phyloP scores from a whole-genome alignment of 2,113 vertebrate species.

The Anthoscopus minutus region DNA sequence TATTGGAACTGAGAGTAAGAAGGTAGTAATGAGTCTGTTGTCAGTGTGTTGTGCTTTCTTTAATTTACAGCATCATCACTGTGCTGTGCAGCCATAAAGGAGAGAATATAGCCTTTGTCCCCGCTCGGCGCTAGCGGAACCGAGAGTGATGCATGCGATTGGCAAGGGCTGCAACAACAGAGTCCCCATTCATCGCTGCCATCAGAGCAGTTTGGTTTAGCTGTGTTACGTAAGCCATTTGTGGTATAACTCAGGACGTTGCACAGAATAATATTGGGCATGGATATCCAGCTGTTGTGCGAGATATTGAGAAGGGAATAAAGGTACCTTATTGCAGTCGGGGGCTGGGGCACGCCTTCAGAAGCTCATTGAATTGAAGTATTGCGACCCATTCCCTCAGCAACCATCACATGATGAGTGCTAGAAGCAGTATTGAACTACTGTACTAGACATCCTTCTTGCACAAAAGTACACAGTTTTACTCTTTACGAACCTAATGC shows the following conservation, averaged over 20 bases:
- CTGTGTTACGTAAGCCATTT: not conserved
- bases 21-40: not conserved
- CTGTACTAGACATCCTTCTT: not conserved
- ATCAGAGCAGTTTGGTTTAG: conserved; percentile 32
- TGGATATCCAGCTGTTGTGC: not conserved
- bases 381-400: not conserved
- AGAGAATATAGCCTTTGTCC: conserved; percentile 51
- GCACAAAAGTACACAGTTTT: not conserved
- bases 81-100: not conserved
- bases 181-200: conserved; percentile 31
- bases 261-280: conserved; percentile 8
- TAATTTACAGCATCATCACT: not conserved
- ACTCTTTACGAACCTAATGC: not conserved
- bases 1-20: not conserved
- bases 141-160: not conserved
- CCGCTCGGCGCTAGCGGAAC: not conserved
- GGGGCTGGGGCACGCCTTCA: not conserved
- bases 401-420: not conserved
- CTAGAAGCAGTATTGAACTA: not conserved
- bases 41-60: not conserved
- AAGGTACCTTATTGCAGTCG: not conserved
- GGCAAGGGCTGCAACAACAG: conserved; percentile 22
- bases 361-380: not conserved
- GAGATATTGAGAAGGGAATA: not conserved
- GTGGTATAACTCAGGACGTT: not conserved